Percentiles rank a stretch among this genome's conserved stretches.
phyloP scores from a whole-genome alignment of 2,888 invertebrate genomes.

The Eurytoma californica region DNA sequence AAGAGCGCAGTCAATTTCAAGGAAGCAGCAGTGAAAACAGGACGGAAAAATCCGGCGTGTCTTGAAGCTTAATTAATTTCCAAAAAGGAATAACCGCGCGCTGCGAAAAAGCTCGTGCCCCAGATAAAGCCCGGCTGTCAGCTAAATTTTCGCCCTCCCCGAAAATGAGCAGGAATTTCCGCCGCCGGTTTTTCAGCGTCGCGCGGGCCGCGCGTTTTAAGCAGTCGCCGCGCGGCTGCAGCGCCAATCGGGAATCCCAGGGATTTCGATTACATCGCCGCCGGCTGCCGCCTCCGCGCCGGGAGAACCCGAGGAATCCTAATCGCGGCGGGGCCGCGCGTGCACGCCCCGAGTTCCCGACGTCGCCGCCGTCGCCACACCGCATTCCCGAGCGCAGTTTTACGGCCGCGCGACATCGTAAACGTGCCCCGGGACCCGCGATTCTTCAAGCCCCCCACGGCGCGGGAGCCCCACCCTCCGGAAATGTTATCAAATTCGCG shows the following conservation, averaged over 20 bases:
- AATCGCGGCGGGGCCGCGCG: slow-evolving; percentile 43
- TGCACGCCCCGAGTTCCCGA: slow-evolving; percentile 9
- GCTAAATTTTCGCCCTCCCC: slow-evolving; percentile 8
- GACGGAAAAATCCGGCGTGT: too few relatives aligned
- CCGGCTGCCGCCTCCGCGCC: slow-evolving; percentile 28
- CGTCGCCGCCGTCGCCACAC: slow-evolving; percentile 5
- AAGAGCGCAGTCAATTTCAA: too few relatives aligned
- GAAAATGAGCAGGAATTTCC: slow-evolving; percentile 7
- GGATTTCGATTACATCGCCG: slow-evolving; percentile 66
- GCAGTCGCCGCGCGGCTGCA: slow-evolving; percentile 38
- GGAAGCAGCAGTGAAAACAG: too few relatives aligned
- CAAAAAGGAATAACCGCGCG: too few relatives aligned
- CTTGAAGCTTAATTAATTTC: too few relatives aligned
- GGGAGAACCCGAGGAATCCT: slow-evolving; percentile 61
- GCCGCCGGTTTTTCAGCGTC: background rate
- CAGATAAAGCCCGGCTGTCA: background rate
- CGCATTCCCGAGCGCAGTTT: slow-evolving; percentile 50
- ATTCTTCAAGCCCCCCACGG: background rate
- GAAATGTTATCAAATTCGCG: slow-evolving; percentile 42
- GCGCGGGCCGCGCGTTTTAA: slow-evolving; percentile 19
- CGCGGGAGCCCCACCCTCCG: background rate
- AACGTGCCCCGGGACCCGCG: slow-evolving; percentile 45
- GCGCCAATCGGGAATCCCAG: slow-evolving; percentile 62
- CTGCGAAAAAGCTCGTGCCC: too few relatives aligned
- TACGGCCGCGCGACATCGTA: slow-evolving; percentile 52